A percentile compares a stretch with the other conserved stretches of the same genome.
These are phyloP conservation scores for Microcebus jonahi DNA, from an alignment of 2,113 vertebrate genomes.

Conservation along the genomic window DNA sequence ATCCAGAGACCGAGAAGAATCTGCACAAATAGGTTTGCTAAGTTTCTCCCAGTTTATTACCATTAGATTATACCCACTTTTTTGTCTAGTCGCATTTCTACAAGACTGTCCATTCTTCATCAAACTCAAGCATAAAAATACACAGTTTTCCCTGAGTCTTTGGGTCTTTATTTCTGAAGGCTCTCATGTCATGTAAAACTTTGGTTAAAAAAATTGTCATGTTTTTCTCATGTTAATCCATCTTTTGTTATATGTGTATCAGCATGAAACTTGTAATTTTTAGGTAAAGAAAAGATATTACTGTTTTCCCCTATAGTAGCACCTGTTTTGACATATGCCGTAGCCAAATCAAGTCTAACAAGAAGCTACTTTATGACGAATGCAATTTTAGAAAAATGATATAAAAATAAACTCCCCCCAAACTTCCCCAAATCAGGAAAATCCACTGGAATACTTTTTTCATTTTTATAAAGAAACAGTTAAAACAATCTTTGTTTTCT, in stretches of 20 bases:
- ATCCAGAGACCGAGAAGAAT: not conserved
- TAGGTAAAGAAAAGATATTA: not conserved
- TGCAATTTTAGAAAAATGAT: not conserved
- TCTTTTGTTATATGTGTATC: not conserved
- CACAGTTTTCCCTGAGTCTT: not conserved
- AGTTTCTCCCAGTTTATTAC: not conserved
- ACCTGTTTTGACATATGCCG: not conserved
- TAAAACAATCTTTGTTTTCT: slow-evolving; percentile 37
- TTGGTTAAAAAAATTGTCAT: not conserved
- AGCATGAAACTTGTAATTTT: not conserved
- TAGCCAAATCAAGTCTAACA: slow-evolving; percentile 1
- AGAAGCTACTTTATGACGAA: not conserved
- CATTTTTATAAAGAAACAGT: not conserved
- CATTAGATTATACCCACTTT: not conserved
- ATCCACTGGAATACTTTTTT: not conserved
- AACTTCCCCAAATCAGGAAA: not conserved
- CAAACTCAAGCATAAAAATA: not conserved
- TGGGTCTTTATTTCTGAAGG: not conserved
- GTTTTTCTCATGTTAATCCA: not conserved
- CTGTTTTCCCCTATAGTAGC: not conserved
- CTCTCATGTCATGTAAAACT: not conserved
- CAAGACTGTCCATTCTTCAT: not conserved
- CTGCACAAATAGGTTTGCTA: not conserved
- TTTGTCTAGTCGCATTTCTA: not conserved
- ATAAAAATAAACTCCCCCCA: not conserved